Percentiles rank a stretch among this genome's conserved stretches.
Evolutionary conservation across 2,888 invertebrate genomes (phyloP).

Genomic region (Muschampia plurimacula): DNA sequence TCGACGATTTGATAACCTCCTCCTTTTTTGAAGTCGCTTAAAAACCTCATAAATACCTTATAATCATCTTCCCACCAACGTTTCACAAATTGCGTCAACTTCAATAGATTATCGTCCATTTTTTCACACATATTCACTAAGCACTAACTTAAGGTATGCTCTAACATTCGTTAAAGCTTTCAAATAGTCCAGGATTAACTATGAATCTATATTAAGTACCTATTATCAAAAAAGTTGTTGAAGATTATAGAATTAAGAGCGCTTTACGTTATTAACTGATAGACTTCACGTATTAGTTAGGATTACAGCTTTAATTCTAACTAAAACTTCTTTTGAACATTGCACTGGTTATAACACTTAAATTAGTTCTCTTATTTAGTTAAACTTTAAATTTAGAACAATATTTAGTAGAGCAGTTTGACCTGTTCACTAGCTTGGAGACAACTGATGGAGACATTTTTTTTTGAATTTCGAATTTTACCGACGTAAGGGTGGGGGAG

Average conservation of each 20-base stretch:
- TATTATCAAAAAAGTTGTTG: background rate
- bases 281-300: background rate
- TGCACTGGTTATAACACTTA: background rate
- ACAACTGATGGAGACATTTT: conserved; percentile 33
- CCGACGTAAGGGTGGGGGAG: conserved; percentile 25
- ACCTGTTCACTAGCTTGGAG: background rate
- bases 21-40: too few relatives aligned
- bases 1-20: too few relatives aligned
- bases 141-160: background rate
- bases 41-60: conserved; percentile 54
- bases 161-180: background rate
- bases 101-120: conserved; percentile 60
- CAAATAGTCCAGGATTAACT: conserved; percentile 2
- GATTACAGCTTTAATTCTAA: background rate
- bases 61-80: conserved; percentile 76
- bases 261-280: background rate
- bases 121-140: conserved; percentile 53
- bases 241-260: background rate
- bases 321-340: background rate
- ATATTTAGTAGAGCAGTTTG: background rate
- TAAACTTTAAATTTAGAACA: too few relatives aligned
- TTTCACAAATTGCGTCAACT: conserved; percentile 68
- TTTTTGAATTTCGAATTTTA: conserved; percentile 9
- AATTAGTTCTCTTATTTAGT: background rate
- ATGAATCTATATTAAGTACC: background rate